phyloP scores from a whole-genome alignment of 2,113 vertebrate species.

The Todiramphus chloris region DNA sequence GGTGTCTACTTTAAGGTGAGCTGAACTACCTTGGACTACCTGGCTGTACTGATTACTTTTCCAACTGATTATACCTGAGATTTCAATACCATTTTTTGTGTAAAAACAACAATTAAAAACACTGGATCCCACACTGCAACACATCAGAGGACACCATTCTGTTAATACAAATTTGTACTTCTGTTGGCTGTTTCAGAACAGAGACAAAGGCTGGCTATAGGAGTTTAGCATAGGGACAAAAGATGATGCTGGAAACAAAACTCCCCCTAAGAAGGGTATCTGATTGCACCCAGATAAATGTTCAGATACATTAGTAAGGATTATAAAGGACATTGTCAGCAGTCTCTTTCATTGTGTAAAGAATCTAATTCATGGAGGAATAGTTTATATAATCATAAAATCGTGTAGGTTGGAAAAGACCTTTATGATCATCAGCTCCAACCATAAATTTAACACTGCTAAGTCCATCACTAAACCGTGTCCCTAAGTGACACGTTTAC shows the following conservation, averaged over 20 bases:
- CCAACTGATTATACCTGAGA: neutral
- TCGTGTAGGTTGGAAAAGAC: neutral
- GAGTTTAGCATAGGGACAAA: neutral
- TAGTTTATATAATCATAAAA: neutral
- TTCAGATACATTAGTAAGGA: neutral
- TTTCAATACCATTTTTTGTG: neutral
- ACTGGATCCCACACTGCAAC: neutral
- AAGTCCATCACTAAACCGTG: neutral
- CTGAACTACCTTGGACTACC: neutral
- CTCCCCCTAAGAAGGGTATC: neutral
- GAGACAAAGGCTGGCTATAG: neutral
- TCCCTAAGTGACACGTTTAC: neutral
- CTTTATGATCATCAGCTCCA: neutral
- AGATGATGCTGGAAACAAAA: neutral
- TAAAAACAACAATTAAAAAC: neutral
- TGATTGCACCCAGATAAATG: neutral
- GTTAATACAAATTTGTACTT: neutral
- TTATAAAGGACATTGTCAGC: neutral
- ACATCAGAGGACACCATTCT: neutral
- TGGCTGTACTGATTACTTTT: neutral
- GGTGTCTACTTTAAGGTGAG: neutral
- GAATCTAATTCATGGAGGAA: neutral
- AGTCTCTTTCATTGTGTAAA: neutral
- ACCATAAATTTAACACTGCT: neutral
- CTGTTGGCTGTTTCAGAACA: neutral